Evolutionary conservation across 23 tunicate genomes (phyloP).

Genomic region (Trididemnum nubilum): DNA sequence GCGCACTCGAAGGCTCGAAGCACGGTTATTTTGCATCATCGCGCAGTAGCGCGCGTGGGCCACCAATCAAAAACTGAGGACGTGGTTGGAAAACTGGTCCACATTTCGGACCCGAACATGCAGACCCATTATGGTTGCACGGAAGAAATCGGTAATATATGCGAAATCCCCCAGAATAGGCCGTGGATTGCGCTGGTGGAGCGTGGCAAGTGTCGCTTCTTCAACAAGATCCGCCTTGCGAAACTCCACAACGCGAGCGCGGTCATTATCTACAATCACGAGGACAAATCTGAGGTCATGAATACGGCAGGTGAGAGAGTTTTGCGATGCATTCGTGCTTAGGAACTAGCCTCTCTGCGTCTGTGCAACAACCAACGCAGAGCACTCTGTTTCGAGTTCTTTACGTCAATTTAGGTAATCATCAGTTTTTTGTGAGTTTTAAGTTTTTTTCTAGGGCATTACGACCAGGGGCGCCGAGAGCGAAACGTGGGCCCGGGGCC

Average conservation of each 20-base stretch:
- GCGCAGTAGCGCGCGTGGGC: neutral
- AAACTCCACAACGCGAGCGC: conserved; percentile 79
- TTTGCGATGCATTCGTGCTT: too few relatives aligned
- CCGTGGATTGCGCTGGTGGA: conserved; percentile 82
- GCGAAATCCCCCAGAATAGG: conserved; percentile 45
- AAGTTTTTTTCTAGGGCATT: too few relatives aligned
- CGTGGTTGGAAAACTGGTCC: conserved; percentile 61
- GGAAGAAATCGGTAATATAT: conserved; percentile 37
- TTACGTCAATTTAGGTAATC: too few relatives aligned
- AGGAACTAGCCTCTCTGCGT: too few relatives aligned
- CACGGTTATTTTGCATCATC: neutral
- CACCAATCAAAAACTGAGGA: conserved; percentile 33
- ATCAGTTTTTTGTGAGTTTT: too few relatives aligned
- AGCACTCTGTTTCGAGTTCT: neutral
- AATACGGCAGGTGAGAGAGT: conserved; percentile 73
- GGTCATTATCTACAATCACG: conserved; percentile 75
- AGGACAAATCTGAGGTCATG: conserved; percentile 55
- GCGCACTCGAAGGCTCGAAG: neutral
- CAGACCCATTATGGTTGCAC: conserved; percentile 64
- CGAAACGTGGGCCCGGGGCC: too few relatives aligned
- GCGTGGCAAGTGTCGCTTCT: conserved; percentile 75
- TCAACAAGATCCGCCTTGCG: conserved; percentile 71
- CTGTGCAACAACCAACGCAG: neutral
- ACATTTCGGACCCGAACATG: conserved; percentile 56
- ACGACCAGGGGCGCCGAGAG: too few relatives aligned